Evolutionary conservation across 1,140 invertebrate genomes (phyloP), one percentile per base, ranked within the genome.

Genomic region (Belonocnema kinseyi): DNA sequence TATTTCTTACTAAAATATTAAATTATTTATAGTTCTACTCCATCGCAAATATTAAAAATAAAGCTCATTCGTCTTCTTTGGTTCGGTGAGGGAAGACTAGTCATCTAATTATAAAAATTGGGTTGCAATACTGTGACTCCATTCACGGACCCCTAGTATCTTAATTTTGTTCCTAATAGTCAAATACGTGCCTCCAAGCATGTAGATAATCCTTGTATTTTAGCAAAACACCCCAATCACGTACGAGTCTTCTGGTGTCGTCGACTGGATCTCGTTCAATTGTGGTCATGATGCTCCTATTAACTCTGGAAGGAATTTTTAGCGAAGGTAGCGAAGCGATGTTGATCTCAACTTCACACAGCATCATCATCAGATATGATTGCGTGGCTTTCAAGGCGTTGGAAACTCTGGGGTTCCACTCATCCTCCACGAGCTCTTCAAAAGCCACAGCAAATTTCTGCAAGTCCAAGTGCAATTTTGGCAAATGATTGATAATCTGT

Each of bases 381-480:
- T 89, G 83, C 7, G 90, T 91, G 8, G 72, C 73, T 0, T 17
- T 40, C 3, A 92, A 82, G 4, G 89, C 87, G n/a, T 86, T 58
- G n/a, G 74, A 74, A 0, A 85, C 53, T 72, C 80, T 86, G 3
- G 50, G 1, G 7, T 76, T 73, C 72, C 70, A 10, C 66, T 92
- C 90, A 58, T 92, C 91, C 19, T 86, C 75, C 13, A 89, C 72
- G 61, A 92, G 40, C 50, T 92, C 83, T 50, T 92, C 91, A 16
- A 92, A 88, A 0, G 91, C 91, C 0, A 92, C 88, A 0, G 91
- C 88, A 75, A 92, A 92, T 73, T 91, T 92, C 73, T 92, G 92
- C 0, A 92, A 82, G 17, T 92, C 90, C 74, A 83, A 73, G 53
- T 92, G 88, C 19, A 92, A 26, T 54, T 89, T 89, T 11, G 92